Evolutionary conservation across 2,113 vertebrate genomes (phyloP).

Genomic region (Opisthocomus hoazin): DNA sequence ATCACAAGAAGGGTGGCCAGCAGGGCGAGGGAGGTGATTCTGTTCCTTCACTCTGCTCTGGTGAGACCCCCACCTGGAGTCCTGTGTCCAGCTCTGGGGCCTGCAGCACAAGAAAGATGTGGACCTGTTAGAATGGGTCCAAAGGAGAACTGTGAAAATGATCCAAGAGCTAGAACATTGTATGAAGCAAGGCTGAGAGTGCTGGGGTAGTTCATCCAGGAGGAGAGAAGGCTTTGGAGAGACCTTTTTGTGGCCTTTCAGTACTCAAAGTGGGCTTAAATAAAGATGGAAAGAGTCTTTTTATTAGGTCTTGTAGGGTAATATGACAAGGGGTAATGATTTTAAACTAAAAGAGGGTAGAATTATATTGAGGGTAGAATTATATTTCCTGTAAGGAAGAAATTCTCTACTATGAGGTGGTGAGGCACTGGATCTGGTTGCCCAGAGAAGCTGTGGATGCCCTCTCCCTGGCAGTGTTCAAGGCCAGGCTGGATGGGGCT

Average conservation of each 20-base stretch:
- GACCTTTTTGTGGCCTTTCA: background rate
- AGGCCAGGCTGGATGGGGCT: background rate
- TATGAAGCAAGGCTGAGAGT: background rate
- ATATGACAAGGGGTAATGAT: background rate
- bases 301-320: background rate
- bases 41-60: background rate
- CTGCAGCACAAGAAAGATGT: no score
- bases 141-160: background rate
- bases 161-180: background rate
- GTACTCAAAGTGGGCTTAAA: background rate
- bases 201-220: background rate
- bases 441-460: background rate
- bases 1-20: background rate
- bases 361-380: background rate
- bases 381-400: background rate
- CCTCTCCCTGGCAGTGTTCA: background rate
- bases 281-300: background rate
- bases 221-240: background rate
- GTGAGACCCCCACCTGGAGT: background rate
- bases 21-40: background rate
- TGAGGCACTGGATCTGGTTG: background rate
- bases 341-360: background rate
- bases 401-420: background rate
- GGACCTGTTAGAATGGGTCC: background rate
- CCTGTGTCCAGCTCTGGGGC: background rate